Base-by-base conservation (phyloP, 2,113 vertebrate genomes). In the Alces alces region DNA sequence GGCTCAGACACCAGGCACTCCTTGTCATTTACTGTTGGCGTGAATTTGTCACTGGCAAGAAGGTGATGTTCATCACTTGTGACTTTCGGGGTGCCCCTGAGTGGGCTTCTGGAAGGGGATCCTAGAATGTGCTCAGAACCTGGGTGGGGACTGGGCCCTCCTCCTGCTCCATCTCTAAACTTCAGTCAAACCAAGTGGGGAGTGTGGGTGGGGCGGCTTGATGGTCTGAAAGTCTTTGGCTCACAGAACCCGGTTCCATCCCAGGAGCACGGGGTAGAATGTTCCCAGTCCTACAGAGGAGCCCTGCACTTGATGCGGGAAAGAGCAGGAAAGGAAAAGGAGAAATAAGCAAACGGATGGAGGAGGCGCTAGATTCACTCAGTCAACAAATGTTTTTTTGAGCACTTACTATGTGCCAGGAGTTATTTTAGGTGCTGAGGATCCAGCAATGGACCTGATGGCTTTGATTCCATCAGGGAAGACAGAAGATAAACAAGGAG, bases 1-100 rank as follows among this genome's bases (percentile, higher is more conserved):
- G 83, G 70, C 33, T 61, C 61, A 4, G 82, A 88, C 64, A 28
- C 14, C 0, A 52, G 45, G 36, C 30, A 3, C 25, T 79, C 86
- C 86, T 76, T 57, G 76, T 86, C 85, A 57, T 50, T 90, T 70
- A 43, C 88, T 88, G 23, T 73, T 91, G 61, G 50, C 2, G 1
- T 57, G 33, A 43, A 12, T 52, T 66, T 87, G 78, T 95, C 52
- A 43, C 79, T 25, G 73, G 94, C 43, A 86, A 58, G 16, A 61
- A 52, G 9, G 28, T 43, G 33, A 33, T 3, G 0, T 55, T 90
- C 7, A 28, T 52, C 8, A 23, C n/a, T 79, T 91, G 30, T 50
- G 50, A 4, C 4, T 73, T 33, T 82, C 30, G 30, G 60, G 54
- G 50, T 30, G 80, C 6, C 16, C 61, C 64, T 43, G 45, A 39